These are phyloP conservation scores for Festucalex cinctus DNA, from an alignment of 2,113 vertebrate species.

Conservation along the genomic window DNA sequence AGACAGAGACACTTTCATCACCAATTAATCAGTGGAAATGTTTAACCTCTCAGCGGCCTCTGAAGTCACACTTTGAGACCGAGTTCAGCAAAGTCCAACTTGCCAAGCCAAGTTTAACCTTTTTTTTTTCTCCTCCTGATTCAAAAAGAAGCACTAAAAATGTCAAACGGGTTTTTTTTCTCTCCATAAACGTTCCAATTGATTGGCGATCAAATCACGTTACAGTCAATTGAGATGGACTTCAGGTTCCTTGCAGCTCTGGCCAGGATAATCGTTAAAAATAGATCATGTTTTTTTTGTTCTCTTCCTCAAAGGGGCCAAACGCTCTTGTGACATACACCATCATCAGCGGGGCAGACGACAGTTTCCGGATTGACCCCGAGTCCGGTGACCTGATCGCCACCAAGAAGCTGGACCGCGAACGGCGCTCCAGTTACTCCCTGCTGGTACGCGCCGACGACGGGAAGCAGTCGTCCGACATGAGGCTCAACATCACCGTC, in stretches of 20 bases:
- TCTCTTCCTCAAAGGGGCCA: constrained; percentile 77
- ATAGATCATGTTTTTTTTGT: not conserved
- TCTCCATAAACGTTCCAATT: not conserved
- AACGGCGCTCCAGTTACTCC: constrained; percentile 90
- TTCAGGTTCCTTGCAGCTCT: not conserved
- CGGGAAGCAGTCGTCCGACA: constrained; percentile 89
- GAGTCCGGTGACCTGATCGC: constrained; percentile 93
- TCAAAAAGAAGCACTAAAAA: not conserved
- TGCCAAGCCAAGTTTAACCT: not conserved
- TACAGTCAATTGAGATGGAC: not conserved
- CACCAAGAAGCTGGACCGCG: constrained; percentile 86
- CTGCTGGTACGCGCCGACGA: constrained; percentile 91
- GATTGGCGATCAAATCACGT: not conserved
- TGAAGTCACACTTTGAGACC: constrained; percentile 2
- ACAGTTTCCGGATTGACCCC: constrained; percentile 92
- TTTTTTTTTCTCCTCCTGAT: not conserved
- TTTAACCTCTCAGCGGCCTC: not conserved
- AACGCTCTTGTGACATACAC: constrained; percentile 95
- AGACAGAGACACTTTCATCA: constrained; percentile 37
- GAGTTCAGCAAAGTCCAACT: constrained; percentile 13
- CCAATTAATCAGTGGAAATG: constrained; percentile 11
- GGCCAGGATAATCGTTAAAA: not conserved
- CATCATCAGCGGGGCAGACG: constrained; percentile 93
- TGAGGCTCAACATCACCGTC: constrained; percentile 92
- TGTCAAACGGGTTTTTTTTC: not conserved